Conservation (phyloP, 1,140 invertebrate genomes). For the Semibalanus balanoides region DNA sequence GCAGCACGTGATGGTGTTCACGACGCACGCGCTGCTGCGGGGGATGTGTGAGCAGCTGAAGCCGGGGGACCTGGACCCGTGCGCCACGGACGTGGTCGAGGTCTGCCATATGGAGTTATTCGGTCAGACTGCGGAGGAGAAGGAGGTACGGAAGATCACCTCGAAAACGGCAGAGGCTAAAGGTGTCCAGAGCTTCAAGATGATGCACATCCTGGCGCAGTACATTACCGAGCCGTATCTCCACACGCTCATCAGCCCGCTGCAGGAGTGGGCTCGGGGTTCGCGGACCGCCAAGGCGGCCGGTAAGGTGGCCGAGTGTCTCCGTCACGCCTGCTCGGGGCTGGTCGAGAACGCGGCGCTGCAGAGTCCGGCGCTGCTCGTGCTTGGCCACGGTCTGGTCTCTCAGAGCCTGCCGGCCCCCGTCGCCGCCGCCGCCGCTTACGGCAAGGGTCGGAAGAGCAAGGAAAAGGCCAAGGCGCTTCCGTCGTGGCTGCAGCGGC, state of each 20-base stretch:
- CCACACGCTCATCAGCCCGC: neutral
- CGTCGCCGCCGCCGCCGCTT: no score
- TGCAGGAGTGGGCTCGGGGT: neutral
- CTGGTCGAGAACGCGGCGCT: neutral
- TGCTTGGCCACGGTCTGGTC: neutral
- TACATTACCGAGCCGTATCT: neutral
- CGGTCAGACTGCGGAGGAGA: constrained; percentile 38
- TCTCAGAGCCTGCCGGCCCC: neutral
- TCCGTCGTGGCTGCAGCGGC: neutral
- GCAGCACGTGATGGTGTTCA: constrained; percentile 39
- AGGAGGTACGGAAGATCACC: constrained; percentile 35
- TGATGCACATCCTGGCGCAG: constrained; percentile 14
- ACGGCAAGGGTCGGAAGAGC: no score
- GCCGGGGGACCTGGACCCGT: neutral
- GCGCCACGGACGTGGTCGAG: neutral
- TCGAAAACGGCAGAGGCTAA: constrained; percentile 38
- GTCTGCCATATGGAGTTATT: constrained; percentile 36
- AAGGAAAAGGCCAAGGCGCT: neutral
- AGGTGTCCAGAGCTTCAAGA: constrained; percentile 34
- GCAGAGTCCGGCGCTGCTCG: neutral
- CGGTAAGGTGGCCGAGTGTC: neutral
- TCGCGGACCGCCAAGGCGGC: neutral
- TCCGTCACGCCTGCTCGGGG: neutral
- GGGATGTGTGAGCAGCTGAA: constrained; percentile 23
- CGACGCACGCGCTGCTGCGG: constrained; percentile 34